Conservation (phyloP, 2,888 invertebrate species). For the Bruchidius siliquastri region DNA sequence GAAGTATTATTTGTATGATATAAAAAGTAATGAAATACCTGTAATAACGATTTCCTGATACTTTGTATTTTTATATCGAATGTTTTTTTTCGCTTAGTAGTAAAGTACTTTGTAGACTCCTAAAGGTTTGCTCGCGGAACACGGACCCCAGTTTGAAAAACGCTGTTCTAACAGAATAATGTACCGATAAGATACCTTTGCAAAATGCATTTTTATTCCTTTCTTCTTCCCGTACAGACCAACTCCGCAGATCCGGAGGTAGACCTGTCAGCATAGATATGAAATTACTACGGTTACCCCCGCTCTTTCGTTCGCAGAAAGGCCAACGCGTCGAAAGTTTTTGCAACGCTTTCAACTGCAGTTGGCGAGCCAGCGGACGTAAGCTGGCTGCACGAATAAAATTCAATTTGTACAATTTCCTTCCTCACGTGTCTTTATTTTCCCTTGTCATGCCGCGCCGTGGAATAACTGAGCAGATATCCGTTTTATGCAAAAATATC, state of each 20-base stretch:
- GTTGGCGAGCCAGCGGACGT: neutral
- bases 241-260: neutral
- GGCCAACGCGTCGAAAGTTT: neutral
- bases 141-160: too few species aligned
- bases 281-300: neutral
- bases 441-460: neutral
- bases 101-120: too few species aligned
- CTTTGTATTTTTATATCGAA: too few species aligned
- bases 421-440: neutral
- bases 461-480: neutral
- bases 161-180: neutral
- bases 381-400: neutral
- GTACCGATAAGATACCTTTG: neutral
- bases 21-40: too few species aligned
- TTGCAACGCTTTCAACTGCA: neutral
- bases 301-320: neutral
- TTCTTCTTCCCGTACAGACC: neutral
- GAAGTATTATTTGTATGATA: too few species aligned
- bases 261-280: neutral
- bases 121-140: too few species aligned
- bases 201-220: neutral
- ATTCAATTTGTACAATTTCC: neutral
- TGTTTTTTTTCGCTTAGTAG: too few species aligned
- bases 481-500: neutral
- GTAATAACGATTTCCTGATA: too few species aligned